Evolutionary conservation across 2,797 vertebrate species (phyloP).

Genomic region (Ibycter americanus): DNA sequence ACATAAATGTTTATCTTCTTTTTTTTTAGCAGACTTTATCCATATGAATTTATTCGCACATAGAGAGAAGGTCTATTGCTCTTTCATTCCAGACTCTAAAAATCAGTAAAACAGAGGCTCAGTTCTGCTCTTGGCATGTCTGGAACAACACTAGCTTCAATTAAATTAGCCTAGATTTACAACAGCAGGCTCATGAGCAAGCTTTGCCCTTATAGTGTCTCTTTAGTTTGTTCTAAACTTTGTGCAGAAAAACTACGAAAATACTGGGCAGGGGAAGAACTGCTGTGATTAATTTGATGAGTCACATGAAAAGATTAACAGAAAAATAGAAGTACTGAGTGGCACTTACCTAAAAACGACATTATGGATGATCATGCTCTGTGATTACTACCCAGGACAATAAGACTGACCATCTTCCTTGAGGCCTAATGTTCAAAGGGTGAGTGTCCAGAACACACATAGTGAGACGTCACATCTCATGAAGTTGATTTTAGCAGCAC

Average conservation of each 20-base stretch:
- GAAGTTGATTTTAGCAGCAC: background rate
- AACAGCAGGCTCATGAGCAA: background rate
- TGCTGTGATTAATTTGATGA: background rate
- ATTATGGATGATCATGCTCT: background rate
- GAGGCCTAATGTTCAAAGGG: background rate
- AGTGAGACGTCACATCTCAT: background rate
- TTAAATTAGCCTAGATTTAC: background rate
- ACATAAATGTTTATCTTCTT: background rate
- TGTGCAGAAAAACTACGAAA: background rate
- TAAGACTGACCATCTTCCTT: background rate
- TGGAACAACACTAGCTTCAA: background rate
- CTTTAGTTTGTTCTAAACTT: background rate
- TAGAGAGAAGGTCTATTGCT: background rate
- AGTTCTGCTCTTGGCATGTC: background rate
- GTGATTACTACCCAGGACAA: background rate
- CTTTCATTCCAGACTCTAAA: background rate
- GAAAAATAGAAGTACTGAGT: background rate
- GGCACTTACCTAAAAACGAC: background rate
- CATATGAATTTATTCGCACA: background rate
- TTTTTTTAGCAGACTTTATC: background rate
- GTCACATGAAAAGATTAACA: background rate
- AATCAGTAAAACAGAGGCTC: background rate
- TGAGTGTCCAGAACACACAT: background rate
- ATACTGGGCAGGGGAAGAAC: background rate
- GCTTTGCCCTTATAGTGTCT: background rate